A percentile compares a stretch with the other conserved stretches of the same genome.
phyloP scores from a whole-genome alignment of 2,113 vertebrate genomes.

The Ranitomeya variabilis region DNA sequence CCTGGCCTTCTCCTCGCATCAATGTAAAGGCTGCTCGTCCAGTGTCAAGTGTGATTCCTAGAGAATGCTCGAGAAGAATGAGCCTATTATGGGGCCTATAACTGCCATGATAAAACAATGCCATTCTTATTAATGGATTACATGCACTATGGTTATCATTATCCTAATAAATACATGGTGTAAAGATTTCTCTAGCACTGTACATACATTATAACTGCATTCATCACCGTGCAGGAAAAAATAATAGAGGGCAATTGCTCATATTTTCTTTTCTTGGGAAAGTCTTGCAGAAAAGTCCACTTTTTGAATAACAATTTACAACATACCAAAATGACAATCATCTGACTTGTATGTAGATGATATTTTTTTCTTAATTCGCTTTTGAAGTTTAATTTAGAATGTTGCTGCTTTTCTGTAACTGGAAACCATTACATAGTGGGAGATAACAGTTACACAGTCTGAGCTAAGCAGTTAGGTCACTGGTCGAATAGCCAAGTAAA shows the following conservation, averaged over 20 bases:
- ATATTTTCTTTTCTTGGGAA: neutral
- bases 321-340: neutral
- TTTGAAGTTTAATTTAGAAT: no score
- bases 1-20: neutral
- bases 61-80: neutral
- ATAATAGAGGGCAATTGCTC: no score
- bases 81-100: neutral
- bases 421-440: no score
- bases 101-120: neutral
- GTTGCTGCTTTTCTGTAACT: no score
- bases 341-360: no score
- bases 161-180: neutral
- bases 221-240: no score
- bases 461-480: no score
- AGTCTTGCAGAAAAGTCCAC: neutral
- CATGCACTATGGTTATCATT: neutral
- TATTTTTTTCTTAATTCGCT: no score
- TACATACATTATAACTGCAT: neutral
- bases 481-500: no score
- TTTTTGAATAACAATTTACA: neutral
- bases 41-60: neutral
- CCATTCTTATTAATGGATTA: neutral
- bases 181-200: neutral
- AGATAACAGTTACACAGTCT: no score
- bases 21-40: neutral